phyloP scores from a whole-genome alignment of 2,113 vertebrate genomes.

The Lophotis ruficrista region DNA sequence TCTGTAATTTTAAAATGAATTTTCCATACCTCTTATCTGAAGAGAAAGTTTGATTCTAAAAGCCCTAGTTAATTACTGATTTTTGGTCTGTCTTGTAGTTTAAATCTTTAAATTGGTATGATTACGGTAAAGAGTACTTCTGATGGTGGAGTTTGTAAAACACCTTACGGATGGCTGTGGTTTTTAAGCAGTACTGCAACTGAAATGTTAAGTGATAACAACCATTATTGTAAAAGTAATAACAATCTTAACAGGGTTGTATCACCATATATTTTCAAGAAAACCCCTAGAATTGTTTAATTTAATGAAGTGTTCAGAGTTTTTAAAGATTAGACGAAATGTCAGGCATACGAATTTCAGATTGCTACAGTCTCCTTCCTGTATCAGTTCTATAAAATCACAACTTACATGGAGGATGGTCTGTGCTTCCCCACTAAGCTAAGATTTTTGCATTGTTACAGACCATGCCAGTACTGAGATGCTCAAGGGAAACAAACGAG shows the following conservation, averaged over 20 bases:
- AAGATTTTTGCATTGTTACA: neutral
- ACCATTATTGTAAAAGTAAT: neutral
- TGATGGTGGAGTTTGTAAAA: neutral
- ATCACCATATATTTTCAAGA: neutral
- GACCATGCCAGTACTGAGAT: neutral
- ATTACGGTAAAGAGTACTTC: neutral
- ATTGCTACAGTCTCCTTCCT: neutral
- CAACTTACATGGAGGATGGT: neutral
- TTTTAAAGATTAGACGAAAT: neutral
- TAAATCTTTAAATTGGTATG: neutral
- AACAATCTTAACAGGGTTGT: neutral
- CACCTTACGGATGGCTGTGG: neutral
- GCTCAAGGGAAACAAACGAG: fast-evolving
- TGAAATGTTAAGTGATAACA: neutral
- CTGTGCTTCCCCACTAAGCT: neutral
- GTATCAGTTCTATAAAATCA: neutral
- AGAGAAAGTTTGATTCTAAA: neutral
- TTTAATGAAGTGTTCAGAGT: neutral
- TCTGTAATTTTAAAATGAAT: neutral
- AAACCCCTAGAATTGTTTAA: neutral
- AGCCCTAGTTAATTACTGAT: neutral
- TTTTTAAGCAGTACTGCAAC: neutral
- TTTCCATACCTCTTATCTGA: neutral
- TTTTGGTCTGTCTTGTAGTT: neutral
- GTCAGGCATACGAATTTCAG: neutral